These are phyloP conservation scores for Menidia menidia DNA, from an alignment of 2,797 vertebrate genomes.

Conservation along the genomic window DNA sequence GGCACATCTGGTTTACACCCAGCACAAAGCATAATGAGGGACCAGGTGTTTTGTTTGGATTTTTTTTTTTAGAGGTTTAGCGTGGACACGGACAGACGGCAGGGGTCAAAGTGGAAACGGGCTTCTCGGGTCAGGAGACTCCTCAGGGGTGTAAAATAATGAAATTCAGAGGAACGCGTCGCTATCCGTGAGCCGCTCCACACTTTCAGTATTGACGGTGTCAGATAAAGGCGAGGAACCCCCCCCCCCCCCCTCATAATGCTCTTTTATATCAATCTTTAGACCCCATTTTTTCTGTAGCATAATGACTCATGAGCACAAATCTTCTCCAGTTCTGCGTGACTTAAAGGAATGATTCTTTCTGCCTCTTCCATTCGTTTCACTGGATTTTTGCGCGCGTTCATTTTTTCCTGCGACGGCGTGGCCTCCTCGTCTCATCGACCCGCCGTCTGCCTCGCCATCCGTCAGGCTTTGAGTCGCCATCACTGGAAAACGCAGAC, in stretches of 20 bases:
- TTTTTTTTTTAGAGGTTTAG: conserved; percentile 63
- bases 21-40: conserved; percentile 23
- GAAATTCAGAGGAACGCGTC: conserved; percentile 6
- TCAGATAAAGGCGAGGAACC: not conserved
- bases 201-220: not conserved
- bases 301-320: conserved; percentile 19
- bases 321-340: conserved; percentile 29
- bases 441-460: not conserved
- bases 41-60: conserved; percentile 15
- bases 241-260: not conserved
- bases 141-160: conserved; percentile 73
- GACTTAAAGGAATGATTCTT: conserved; percentile 28
- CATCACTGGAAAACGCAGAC: conserved; percentile 65
- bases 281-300: conserved; percentile 1
- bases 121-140: conserved; percentile 72
- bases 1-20: conserved; percentile 16
- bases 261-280: conserved; percentile 2
- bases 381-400: conserved; percentile 3
- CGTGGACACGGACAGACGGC: not conserved
- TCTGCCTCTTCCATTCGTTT: conserved; percentile 16
- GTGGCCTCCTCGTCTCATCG: no score
- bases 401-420: no score
- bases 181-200: conserved; percentile 22
- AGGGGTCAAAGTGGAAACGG: conserved; percentile 20
- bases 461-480: conserved; percentile 33